Conservation (phyloP, 2,888 invertebrate species). For the Erebia palarica region DNA sequence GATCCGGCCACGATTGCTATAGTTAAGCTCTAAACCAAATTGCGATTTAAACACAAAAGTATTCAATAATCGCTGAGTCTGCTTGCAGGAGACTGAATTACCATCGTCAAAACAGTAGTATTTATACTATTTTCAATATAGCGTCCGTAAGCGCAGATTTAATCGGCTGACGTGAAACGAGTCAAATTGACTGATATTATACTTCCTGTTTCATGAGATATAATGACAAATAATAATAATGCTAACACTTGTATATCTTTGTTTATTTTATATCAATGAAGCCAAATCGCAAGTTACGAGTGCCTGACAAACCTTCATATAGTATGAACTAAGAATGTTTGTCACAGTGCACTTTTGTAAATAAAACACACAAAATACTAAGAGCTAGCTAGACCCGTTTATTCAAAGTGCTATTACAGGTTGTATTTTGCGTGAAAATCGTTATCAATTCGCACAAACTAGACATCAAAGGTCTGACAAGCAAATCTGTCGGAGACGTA, state of each 20-base stretch:
- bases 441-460: neutral
- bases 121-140: too few relatives aligned
- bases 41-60: too few relatives aligned
- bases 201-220: too few relatives aligned
- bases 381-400: neutral
- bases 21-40: too few relatives aligned
- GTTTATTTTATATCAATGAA: neutral
- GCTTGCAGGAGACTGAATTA: too few relatives aligned
- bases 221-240: too few relatives aligned
- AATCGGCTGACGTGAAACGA: too few relatives aligned
- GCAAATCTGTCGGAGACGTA: neutral
- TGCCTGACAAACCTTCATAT: conserved; percentile 44
- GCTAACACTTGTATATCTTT: neutral
- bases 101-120: too few relatives aligned
- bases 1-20: too few relatives aligned
- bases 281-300: conserved; percentile 9
- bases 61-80: too few relatives aligned
- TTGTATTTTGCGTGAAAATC: neutral
- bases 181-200: too few relatives aligned
- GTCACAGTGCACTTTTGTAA: conserved; percentile 46
- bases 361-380: conserved; percentile 38
- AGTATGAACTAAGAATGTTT: conserved; percentile 20
- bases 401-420: neutral
- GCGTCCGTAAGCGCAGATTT: too few relatives aligned
- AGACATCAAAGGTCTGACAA: neutral